Evolutionary conservation across 2,888 invertebrate genomes (phyloP).

Genomic region (Apeira syringaria): DNA sequence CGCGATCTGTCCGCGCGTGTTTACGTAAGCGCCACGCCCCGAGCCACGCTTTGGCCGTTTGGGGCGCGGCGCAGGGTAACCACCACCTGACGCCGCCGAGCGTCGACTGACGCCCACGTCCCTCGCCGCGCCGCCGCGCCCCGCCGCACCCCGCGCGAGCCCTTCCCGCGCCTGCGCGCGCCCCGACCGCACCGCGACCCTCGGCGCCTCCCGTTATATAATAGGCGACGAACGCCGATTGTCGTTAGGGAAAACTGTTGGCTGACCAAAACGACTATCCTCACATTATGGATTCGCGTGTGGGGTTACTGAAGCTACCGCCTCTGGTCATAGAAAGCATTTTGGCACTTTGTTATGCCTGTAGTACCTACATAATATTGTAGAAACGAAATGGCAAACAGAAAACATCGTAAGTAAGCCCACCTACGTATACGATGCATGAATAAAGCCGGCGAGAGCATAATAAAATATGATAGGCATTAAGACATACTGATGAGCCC

Average conservation of each 20-base stretch:
- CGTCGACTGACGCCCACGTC: constrained; percentile 74
- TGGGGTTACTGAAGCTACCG: background rate
- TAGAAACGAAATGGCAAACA: too few species aligned
- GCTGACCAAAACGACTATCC: constrained; percentile 8
- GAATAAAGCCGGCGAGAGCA: too few species aligned
- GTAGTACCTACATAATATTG: too few species aligned
- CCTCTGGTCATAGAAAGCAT: background rate
- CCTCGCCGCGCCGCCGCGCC: constrained; percentile 46
- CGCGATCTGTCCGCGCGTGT: constrained; percentile 68
- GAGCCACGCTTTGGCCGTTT: constrained; percentile 78
- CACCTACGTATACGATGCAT: too few species aligned
- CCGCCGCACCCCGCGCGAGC: constrained; percentile 28
- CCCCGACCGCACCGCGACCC: constrained; percentile 39
- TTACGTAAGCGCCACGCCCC: constrained; percentile 84
- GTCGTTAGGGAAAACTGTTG: constrained; percentile 13
- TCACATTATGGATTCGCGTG: constrained; percentile 12
- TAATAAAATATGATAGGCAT: too few species aligned
- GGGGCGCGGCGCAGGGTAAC: constrained; percentile 80
- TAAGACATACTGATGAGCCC: too few species aligned
- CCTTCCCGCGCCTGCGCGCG: constrained; percentile 67
- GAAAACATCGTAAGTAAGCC: too few species aligned
- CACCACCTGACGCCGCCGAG: constrained; percentile 80
- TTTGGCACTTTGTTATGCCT: too few species aligned
- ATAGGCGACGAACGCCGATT: constrained; percentile 51
- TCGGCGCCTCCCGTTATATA: constrained; percentile 69